Evolutionary conservation across 2,797 vertebrate species (phyloP).

Genomic region (Lagocephalus sceleratus): DNA sequence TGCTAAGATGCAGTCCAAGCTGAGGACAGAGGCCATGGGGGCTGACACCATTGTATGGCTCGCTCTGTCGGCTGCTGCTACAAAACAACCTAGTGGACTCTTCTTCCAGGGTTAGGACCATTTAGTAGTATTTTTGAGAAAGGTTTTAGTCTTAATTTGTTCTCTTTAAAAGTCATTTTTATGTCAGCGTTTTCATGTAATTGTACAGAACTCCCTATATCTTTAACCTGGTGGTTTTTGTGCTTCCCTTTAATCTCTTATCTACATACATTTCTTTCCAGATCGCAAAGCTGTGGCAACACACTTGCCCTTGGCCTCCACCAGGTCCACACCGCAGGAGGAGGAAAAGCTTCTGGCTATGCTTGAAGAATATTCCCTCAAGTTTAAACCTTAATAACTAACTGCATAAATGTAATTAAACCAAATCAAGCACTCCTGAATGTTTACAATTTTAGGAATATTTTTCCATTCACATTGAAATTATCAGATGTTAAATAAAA

Average conservation of each 20-base stretch:
- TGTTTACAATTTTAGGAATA: background rate
- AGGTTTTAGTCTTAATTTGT: background rate
- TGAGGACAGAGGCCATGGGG: constrained; percentile 80
- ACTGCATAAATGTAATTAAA: background rate
- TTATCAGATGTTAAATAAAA: background rate
- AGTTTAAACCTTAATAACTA: constrained; percentile 68
- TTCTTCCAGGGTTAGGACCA: constrained; percentile 82
- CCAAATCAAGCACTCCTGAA: background rate
- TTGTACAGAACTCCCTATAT: background rate
- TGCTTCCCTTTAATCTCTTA: background rate
- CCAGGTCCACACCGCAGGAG: constrained; percentile 66
- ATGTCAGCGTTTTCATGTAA: background rate
- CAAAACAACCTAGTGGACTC: constrained; percentile 69
- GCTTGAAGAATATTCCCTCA: constrained; percentile 72
- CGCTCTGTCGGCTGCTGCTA: constrained; percentile 61
- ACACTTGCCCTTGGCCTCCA: constrained; percentile 78
- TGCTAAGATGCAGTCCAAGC: constrained; percentile 76
- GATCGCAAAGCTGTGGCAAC: constrained; percentile 78
- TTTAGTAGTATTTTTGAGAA: background rate
- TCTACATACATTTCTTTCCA: constrained; percentile 42
- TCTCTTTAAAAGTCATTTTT: background rate
- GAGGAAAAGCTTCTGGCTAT: constrained; percentile 71
- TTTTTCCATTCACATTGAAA: background rate
- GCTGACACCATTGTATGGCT: constrained; percentile 82
- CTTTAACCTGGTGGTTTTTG: background rate